These are phyloP conservation scores for Metopia argyrocephala DNA, from an alignment of 2,888 invertebrate species.

Conservation along the genomic window DNA sequence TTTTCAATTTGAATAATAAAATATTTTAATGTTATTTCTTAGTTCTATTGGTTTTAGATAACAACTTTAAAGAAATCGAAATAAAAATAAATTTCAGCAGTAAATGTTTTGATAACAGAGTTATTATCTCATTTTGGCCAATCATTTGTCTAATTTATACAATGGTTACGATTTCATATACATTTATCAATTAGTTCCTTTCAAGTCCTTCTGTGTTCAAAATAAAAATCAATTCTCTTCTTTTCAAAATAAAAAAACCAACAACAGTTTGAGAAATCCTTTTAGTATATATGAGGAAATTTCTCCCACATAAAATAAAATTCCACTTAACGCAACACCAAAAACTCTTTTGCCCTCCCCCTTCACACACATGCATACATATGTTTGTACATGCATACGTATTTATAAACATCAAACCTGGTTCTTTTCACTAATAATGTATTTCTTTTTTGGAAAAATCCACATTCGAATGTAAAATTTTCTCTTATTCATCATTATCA, in stretches of 20 bases:
- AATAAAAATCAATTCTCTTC: neutral
- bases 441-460: constrained; percentile 14
- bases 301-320: neutral
- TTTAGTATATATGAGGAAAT: constrained; percentile 45
- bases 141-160: no score
- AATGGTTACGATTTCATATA: no score
- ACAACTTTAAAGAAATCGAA: no score
- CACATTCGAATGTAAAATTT: constrained; percentile 25
- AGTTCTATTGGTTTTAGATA: no score
- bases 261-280: constrained; percentile 55
- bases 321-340: neutral
- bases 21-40: no score
- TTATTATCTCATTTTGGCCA: no score
- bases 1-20: no score
- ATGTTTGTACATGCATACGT: neutral
- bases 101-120: no score
- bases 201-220: neutral
- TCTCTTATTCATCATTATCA: neutral
- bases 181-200: neutral
- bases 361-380: neutral
- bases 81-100: no score
- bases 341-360: no score
- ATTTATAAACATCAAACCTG: neutral
- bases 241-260: constrained; percentile 7
- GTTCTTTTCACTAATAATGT: constrained; percentile 1